Conservation (phyloP, 2,113 vertebrate species). For the Xiphophorus maculatus region DNA sequence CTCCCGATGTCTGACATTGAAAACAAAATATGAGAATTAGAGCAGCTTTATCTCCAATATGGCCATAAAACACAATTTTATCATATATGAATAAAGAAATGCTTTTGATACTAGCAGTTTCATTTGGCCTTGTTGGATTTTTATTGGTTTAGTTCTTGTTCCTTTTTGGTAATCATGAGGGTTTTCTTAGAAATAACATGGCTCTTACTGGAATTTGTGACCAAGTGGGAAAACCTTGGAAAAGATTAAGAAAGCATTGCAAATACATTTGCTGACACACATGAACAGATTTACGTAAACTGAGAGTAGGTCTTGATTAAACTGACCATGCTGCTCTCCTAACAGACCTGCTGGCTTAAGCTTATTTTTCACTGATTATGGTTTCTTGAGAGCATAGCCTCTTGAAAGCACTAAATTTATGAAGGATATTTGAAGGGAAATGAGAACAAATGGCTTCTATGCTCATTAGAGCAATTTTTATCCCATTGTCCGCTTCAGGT, state of each 20-base stretch:
- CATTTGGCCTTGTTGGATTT: not conserved
- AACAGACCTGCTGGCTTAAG: conserved; percentile 48
- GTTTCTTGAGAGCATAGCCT: conserved; percentile 20
- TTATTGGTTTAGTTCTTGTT: not conserved
- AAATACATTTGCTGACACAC: not conserved
- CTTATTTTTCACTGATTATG: conserved; percentile 62
- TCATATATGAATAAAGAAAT: not conserved
- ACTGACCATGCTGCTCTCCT: conserved; percentile 38
- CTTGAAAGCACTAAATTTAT: conserved; percentile 37
- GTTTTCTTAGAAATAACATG: not conserved
- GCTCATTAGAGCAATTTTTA: conserved; percentile 30
- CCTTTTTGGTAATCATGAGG: not conserved
- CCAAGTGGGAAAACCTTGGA: not conserved
- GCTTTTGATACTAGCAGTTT: not conserved
- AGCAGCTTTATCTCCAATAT: not conserved
- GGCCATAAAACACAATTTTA: not conserved
- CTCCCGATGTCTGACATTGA: not conserved
- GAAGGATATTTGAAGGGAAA: conserved; percentile 40
- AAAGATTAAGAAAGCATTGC: not conserved
- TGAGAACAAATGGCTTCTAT: conserved; percentile 49
- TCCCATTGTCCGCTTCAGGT: conserved; percentile 15
- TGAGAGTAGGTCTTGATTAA: conserved; percentile 37
- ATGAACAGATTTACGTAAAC: conserved; percentile 1
- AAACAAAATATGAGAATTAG: not conserved
- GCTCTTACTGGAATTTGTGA: not conserved